Conservation (phyloP, 2,888 invertebrate species). For the Drosophila pseudotalamancana region DNA sequence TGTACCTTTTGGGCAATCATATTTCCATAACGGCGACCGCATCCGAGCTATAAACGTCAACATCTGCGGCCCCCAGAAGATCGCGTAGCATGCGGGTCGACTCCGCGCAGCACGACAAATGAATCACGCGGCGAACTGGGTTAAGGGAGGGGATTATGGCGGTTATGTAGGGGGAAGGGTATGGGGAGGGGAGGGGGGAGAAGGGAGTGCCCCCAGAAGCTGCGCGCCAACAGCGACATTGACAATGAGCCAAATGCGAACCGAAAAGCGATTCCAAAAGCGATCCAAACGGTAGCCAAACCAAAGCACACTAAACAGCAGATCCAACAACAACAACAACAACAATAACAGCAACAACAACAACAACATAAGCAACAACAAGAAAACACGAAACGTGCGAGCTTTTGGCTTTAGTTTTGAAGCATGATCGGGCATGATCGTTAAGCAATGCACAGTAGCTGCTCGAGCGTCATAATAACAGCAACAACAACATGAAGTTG, state of each 20-base stretch:
- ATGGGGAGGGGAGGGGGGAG: conserved; percentile 3
- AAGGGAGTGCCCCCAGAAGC: conserved; percentile 48
- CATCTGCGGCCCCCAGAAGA: conserved; percentile 18
- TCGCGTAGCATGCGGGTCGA: conserved; percentile 37
- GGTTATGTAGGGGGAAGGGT: too few relatives aligned
- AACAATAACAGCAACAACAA: conserved; percentile 11
- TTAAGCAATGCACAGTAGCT: conserved; percentile 81
- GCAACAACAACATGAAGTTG: conserved; percentile 73
- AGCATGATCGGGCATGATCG: conserved; percentile 80
- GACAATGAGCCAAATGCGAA: conserved; percentile 76
- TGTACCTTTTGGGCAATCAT: conserved; percentile 47
- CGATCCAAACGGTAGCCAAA: conserved; percentile 73
- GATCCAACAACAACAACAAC: conserved; percentile 8
- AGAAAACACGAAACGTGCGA: conserved; percentile 67
- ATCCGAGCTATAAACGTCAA: conserved; percentile 22
- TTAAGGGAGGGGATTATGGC: neutral
- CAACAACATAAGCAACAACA: conserved; percentile 17
- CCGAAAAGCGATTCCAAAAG: conserved; percentile 59
- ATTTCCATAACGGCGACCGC: conserved; percentile 41
- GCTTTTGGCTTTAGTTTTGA: conserved; percentile 73
- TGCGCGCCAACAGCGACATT: conserved; percentile 60
- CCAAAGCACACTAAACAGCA: conserved; percentile 33
- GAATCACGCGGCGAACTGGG: conserved; percentile 66
- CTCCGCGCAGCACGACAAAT: conserved; percentile 72
- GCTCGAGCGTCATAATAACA: conserved; percentile 78